phyloP scores from a whole-genome alignment of 2,888 invertebrate genomes.

The Drosophila kokeensis region DNA sequence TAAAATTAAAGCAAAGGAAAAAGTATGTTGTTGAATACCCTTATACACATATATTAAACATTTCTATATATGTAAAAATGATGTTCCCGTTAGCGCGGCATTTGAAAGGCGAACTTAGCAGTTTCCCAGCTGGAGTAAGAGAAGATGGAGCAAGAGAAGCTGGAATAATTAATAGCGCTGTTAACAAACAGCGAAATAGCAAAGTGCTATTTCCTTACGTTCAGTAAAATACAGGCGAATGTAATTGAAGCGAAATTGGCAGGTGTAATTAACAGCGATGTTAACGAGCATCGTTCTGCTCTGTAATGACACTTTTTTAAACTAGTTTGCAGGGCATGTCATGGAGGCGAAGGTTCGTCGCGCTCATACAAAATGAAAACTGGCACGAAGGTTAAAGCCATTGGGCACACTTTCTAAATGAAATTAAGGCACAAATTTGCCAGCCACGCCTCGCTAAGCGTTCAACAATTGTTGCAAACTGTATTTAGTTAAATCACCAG shows the following conservation, averaged over 20 bases:
- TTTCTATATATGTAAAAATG: neutral
- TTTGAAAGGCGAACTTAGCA: neutral
- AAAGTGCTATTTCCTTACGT: neutral
- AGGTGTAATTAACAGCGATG: constrained; percentile 28
- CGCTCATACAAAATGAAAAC: constrained; percentile 33
- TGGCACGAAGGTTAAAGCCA: constrained; percentile 44
- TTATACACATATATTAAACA: neutral
- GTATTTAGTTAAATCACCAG: constrained; percentile 38
- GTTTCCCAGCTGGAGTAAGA: neutral
- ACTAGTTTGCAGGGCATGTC: constrained; percentile 13
- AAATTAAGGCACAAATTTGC: constrained; percentile 27
- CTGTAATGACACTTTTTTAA: constrained; percentile 19
- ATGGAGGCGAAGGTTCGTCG: constrained; percentile 28
- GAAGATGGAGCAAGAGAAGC: too few species aligned
- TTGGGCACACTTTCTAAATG: constrained; percentile 50
- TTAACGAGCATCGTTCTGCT: constrained; percentile 12
- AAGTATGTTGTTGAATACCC: neutral
- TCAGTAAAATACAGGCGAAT: neutral
- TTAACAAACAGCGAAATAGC: neutral
- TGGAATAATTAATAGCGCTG: constrained; percentile 5
- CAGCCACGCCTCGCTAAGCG: constrained; percentile 22
- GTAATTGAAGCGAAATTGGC: neutral
- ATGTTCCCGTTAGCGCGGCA: neutral
- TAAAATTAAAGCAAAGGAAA: constrained; percentile 35
- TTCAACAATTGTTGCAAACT: constrained; percentile 47